phyloP scores from a whole-genome alignment of 2,797 vertebrate species.

The Carduelis carduelis region DNA sequence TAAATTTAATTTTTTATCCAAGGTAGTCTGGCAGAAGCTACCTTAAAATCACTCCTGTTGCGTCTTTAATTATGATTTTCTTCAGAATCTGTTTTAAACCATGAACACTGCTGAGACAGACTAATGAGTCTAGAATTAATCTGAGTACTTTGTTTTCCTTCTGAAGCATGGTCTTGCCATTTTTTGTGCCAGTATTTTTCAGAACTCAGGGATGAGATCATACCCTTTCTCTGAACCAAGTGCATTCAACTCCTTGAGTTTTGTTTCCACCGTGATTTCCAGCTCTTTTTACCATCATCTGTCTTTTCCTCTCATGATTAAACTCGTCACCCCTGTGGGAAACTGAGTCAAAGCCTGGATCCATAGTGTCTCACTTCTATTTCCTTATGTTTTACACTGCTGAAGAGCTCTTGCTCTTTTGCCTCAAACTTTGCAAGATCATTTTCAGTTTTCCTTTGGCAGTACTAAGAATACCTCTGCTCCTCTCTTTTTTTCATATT shows the following conservation, averaged over 20 bases:
- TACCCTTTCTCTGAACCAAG: neutral
- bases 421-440: neutral
- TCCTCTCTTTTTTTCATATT: neutral
- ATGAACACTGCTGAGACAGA: neutral
- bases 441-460: neutral
- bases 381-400: neutral
- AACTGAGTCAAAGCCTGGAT: neutral
- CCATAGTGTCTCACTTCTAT: neutral
- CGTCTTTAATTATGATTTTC: neutral
- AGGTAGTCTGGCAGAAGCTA: neutral
- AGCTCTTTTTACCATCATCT: neutral
- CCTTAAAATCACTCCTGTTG: neutral
- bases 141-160: constrained; percentile 35
- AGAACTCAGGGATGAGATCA: neutral
- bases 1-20: neutral
- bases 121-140: constrained; percentile 51
- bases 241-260: neutral
- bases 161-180: neutral
- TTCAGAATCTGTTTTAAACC: constrained; percentile 29
- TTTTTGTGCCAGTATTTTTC: constrained; percentile 49
- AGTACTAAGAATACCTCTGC: neutral
- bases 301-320: neutral
- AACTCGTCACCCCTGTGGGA: neutral
- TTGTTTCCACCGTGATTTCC: constrained; percentile 32
- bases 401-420: neutral